Percentiles rank a stretch among this genome's conserved stretches.
Evolutionary conservation across 2,888 invertebrate species (phyloP).

Genomic region (Epinotia ramella): DNA sequence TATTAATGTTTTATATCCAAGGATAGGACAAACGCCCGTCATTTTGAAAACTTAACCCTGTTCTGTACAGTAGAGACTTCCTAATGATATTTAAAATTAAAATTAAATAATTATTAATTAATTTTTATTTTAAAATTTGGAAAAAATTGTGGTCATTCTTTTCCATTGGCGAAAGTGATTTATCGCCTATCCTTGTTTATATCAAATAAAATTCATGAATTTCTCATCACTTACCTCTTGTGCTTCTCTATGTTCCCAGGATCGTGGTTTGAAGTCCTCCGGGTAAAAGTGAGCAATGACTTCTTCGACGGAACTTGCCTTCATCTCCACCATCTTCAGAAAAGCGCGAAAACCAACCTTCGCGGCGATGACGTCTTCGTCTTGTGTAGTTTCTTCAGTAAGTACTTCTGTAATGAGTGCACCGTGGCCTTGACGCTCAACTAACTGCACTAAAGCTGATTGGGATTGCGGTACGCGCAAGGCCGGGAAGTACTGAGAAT

Average conservation of each 20-base stretch:
- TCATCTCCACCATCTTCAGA: slow-evolving; percentile 93
- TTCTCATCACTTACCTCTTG: slow-evolving; percentile 81
- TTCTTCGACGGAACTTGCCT: slow-evolving; percentile 93
- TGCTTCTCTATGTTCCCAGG: slow-evolving; percentile 91
- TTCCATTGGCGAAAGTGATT: no score
- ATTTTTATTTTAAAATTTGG: no score
- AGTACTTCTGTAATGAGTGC: slow-evolving; percentile 92
- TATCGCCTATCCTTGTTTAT: no score
- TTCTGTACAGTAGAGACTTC: no score
- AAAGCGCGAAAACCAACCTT: slow-evolving; percentile 94
- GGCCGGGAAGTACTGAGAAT: slow-evolving; percentile 92
- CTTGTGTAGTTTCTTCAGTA: slow-evolving; percentile 91
- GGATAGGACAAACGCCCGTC: no score
- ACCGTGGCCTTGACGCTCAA: slow-evolving; percentile 93
- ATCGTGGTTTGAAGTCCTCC: slow-evolving; percentile 92
- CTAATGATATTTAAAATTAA: no score
- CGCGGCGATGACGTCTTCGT: slow-evolving; percentile 90
- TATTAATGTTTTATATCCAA: background rate
- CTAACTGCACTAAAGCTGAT: slow-evolving; percentile 92
- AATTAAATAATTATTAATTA: no score
- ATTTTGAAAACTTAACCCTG: no score
- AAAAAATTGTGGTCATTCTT: no score
- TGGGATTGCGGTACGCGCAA: slow-evolving; percentile 93
- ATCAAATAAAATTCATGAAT: background rate
- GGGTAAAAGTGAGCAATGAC: slow-evolving; percentile 93